Evolutionary conservation across 1,140 invertebrate genomes (phyloP), one percentile per base, ranked within the genome.

Genomic region (Magallana ariakensis): DNA sequence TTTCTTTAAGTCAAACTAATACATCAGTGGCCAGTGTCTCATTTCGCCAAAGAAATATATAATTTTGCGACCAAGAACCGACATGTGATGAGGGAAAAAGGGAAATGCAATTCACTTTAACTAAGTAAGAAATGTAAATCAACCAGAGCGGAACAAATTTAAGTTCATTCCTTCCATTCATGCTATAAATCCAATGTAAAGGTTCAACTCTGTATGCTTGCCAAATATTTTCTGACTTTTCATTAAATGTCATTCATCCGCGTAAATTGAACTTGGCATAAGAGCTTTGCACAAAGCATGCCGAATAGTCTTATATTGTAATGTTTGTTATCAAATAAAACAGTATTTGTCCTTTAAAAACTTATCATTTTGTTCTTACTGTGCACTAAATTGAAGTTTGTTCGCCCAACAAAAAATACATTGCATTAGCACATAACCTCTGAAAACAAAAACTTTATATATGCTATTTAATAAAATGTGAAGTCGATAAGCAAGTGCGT

Each of bases 261-360:
- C 22, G 11, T 19, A 16, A 75, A 75, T 75, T 75, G 26, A 75
- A 75, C 66, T 33, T 75, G 66, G 66, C 66, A 26, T 75, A 26
- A 26, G 33, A 75, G 22, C 66, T 75, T 75, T 75, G 66, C 22
- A 75, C 66, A 75, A 75, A 75, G 33, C 66, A 75, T 75, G 19
- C 66, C 22, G 66, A 75, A 26, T 26, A 46, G 33, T 26, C 13
- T 19, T 11, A 10, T 26, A 3, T 19, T 13, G n/a, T n/a, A 13
- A 60, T 16, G n/a, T 60, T 60, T 60, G 33, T 60, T n/a, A 16
- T 60, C 58, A 60, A 60, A 16, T n/a, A 60, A 60, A 60, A 33
- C 22, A 75, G 2, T 75, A 22, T 75, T 33, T 75, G 66, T 22
- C 66, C 9, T 75, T 13, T 19, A 8, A 75, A 9, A 70, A 33